Conservation (phyloP, 2,888 invertebrate species). For the Papilio gigon region DNA sequence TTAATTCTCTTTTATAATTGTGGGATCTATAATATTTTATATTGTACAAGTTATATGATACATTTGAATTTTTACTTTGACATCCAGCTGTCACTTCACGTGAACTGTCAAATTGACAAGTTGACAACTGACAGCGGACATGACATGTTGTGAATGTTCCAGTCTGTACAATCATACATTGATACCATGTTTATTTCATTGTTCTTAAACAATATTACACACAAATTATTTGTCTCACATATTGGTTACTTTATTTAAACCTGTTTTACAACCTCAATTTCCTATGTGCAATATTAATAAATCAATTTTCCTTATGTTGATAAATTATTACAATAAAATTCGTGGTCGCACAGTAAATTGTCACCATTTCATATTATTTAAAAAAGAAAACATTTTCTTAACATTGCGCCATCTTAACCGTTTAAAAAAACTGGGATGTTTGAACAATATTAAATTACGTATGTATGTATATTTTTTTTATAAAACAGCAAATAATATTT, state of each 20-base stretch:
- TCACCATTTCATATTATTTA: conserved; percentile 58
- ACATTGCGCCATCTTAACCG: conserved; percentile 45
- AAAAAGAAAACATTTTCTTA: conserved; percentile 57
- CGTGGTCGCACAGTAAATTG: conserved; percentile 72
- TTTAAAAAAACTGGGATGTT: neutral
- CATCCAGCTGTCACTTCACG: conserved; percentile 59
- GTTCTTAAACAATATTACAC: conserved; percentile 78
- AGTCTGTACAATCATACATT: conserved; percentile 59
- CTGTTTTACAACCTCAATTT: conserved; percentile 79
- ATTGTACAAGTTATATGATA: conserved; percentile 82
- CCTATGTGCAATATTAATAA: conserved; percentile 78
- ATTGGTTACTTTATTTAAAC: conserved; percentile 69
- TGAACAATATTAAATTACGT: neutral
- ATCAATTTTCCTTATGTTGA: conserved; percentile 58
- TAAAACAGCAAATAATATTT: neutral
- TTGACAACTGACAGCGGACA: conserved; percentile 63
- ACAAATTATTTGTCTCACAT: conserved; percentile 80
- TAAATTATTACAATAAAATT: conserved; percentile 65
- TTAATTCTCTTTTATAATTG: conserved; percentile 84
- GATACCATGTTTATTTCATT: conserved; percentile 61
- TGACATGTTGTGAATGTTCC: conserved; percentile 65
- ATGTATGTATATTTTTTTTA: conserved; percentile 10
- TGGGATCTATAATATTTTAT: conserved; percentile 83
- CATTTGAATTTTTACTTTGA: conserved; percentile 74
- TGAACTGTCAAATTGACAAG: conserved; percentile 65